Evolutionary conservation across 2,797 vertebrate species (phyloP).

Genomic region (Manis javanica): DNA sequence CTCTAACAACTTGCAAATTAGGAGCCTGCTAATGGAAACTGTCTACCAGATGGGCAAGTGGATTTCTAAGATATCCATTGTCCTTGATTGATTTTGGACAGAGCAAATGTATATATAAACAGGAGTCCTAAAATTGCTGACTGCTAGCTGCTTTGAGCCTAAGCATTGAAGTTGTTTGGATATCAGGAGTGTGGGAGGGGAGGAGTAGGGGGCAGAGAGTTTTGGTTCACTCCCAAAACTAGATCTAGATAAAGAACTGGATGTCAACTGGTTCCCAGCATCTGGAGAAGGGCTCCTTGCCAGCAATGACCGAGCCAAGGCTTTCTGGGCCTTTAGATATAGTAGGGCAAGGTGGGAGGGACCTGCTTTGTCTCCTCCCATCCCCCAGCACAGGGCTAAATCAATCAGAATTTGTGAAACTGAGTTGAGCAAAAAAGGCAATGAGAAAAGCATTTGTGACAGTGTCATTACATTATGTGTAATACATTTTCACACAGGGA

Average conservation of each 20-base stretch:
- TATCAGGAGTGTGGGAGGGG: background rate
- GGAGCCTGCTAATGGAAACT: constrained; percentile 12
- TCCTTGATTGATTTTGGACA: constrained; percentile 57
- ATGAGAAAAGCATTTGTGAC: background rate
- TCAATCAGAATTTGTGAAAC: constrained; percentile 5
- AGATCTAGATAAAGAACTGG: background rate
- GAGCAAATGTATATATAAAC: background rate
- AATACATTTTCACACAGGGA: background rate
- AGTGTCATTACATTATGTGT: background rate
- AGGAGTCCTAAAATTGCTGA: constrained; percentile 21
- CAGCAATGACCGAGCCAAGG: background rate
- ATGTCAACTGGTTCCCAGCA: background rate
- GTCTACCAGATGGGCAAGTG: background rate
- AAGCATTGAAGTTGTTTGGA: background rate
- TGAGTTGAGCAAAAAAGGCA: background rate
- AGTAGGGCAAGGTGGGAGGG: background rate
- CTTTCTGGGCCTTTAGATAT: background rate
- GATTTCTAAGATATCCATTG: constrained; percentile 26
- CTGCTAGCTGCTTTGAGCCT: background rate
- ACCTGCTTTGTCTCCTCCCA: background rate
- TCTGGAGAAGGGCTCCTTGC: background rate
- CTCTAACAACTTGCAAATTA: constrained; percentile 23
- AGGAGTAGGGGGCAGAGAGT: background rate
- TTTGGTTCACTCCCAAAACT: background rate
- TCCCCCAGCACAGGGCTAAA: background rate